Evolutionary conservation across 2,797 vertebrate species (phyloP), one percentile per base, ranked within the genome.

Genomic region (Setipinna tenuifilis): DNA sequence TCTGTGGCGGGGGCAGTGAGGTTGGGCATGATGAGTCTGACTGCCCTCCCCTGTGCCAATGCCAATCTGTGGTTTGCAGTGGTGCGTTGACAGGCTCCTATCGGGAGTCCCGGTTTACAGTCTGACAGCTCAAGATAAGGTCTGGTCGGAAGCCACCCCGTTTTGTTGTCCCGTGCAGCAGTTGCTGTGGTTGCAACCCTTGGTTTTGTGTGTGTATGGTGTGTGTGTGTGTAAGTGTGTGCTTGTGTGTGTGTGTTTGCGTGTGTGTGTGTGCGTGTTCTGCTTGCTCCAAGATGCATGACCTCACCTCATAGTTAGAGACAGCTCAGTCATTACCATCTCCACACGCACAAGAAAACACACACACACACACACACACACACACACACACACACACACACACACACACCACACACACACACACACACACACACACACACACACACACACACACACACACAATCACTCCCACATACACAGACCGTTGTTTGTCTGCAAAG

Each of bases 301-400:
- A 78, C 31, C 71, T 78, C 71, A 78, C 17, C 71, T 78, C 17
- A 44, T 78, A 35, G 35, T 78, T 71, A 71, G 25, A 21, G 19
- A 78, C 35, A n/a, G 11, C 35, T 78, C 71, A 44, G 41, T 44
- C 71, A 78, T 78, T 78, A 78, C 71, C 71, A 78, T 78, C 35
- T 35, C 68, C 65, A 31, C 25, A 78, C 5, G 31, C 65, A 71
- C 1, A 71, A 2, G 14, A 0, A 71, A 11, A 31, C 65, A 68
- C 62, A 28, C 23, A 25, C 23, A 68, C 23, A 7, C 23, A 68
- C 62, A 9, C 62, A 35, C 62, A 68, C 25, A 28, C 23, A 68
- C 65, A 75, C 28, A 75, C 68, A 35, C 68, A 75, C 68, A 35
- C 25, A 31, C 25, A n/a, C 6, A 48, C 19, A 71, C 65, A 71